phyloP scores from a whole-genome alignment of 1,140 invertebrate species.

The Pararge aegeria region DNA sequence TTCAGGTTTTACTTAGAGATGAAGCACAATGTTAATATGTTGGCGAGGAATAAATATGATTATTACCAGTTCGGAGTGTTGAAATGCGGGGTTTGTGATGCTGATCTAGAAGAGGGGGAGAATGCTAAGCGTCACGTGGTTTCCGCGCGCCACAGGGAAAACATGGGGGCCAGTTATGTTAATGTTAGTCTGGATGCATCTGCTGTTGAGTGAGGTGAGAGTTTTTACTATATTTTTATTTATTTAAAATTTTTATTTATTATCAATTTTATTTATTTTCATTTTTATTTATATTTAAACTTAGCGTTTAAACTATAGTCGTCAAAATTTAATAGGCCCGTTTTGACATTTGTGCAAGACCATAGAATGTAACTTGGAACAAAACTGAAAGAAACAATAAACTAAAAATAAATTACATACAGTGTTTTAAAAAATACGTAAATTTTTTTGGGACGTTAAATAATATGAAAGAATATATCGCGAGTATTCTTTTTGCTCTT shows the following conservation, averaged over 20 bases:
- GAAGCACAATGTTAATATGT: constrained; percentile 70
- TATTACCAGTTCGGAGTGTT: constrained; percentile 65
- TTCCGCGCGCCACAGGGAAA: constrained; percentile 59
- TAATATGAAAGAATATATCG: no score
- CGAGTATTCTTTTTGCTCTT: no score
- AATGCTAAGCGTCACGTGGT: constrained; percentile 68
- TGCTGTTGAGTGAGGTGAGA: constrained; percentile 58
- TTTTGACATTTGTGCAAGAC: no score
- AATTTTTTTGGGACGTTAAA: no score
- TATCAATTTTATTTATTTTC: no score
- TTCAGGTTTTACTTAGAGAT: constrained; percentile 71
- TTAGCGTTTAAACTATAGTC: no score
- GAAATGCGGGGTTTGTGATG: constrained; percentile 62
- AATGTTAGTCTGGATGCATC: constrained; percentile 54
- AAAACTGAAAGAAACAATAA: no score
- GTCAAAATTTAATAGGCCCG: no score
- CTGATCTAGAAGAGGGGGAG: constrained; percentile 54
- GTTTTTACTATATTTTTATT: constrained; percentile 4
- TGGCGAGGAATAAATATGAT: constrained; percentile 62
- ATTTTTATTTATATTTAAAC: neutral
- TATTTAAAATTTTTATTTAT: neutral
- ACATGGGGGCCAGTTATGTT: constrained; percentile 71
- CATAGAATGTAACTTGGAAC: no score
- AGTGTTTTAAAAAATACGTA: no score
- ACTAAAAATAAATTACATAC: no score